Conservation (phyloP, 2,888 invertebrate species). For the Beris chalybata region DNA sequence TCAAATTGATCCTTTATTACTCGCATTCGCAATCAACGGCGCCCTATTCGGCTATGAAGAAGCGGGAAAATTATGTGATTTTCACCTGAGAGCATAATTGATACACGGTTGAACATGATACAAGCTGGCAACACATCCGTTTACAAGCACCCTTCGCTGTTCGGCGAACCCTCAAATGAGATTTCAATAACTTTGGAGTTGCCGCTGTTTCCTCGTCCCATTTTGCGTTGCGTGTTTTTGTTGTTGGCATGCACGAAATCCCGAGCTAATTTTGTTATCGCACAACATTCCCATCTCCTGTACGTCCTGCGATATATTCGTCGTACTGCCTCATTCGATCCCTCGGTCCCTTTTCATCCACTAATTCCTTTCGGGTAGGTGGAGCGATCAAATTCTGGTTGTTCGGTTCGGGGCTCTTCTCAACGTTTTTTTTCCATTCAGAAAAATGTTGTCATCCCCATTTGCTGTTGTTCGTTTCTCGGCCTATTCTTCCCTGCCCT, state of each 20-base stretch:
- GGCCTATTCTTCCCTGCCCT: conserved; percentile 10
- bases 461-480: conserved; percentile 12
- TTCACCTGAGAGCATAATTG: conserved; percentile 26
- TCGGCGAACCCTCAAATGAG: conserved; percentile 21
- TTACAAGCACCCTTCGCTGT: not conserved
- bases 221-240: conserved; percentile 7
- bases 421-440: conserved; percentile 3
- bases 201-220: conserved; percentile 2
- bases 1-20: too few relatives aligned
- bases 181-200: conserved; percentile 21
- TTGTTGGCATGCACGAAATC: conserved; percentile 10
- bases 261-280: conserved; percentile 31
- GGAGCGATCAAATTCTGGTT: conserved; percentile 27
- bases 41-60: not conserved
- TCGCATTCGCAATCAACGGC: too few relatives aligned
- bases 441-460: conserved; percentile 23
- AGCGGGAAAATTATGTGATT: conserved; percentile 14
- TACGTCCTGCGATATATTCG: too few relatives aligned
- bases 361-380: conserved; percentile 15
- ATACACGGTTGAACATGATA: conserved; percentile 17
- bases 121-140: conserved; percentile 25
- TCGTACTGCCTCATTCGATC: not conserved
- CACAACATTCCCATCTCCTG: conserved; percentile 12
- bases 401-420: conserved; percentile 12
- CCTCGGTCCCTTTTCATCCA: not conserved